Conservation (phyloP, 2,888 invertebrate species). For the Aspidapion aeneum region DNA sequence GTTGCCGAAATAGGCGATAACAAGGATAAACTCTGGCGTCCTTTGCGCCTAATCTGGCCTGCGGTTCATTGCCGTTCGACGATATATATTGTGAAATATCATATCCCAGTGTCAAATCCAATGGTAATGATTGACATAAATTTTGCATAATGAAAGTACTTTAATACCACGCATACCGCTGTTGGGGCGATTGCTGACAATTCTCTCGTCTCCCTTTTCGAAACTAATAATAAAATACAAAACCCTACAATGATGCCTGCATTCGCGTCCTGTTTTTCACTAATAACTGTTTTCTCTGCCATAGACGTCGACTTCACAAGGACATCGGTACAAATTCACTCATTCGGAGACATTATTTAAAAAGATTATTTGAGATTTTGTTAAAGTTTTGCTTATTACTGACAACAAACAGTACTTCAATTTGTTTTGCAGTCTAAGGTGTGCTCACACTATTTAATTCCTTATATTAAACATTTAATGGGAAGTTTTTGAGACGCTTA, state of each 20-base stretch:
- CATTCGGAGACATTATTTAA: too few species aligned
- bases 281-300: constrained; percentile 19
- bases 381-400: too few species aligned
- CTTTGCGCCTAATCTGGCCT: constrained; percentile 43
- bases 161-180: constrained; percentile 36
- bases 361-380: too few species aligned
- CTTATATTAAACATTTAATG: too few species aligned
- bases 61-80: constrained; percentile 43
- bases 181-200: constrained; percentile 30
- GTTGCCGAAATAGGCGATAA: constrained; percentile 48
- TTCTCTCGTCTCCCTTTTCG: constrained; percentile 26
- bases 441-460: too few species aligned
- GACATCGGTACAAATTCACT: too few species aligned
- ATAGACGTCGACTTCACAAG: too few species aligned
- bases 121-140: constrained; percentile 51
- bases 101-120: constrained; percentile 48
- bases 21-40: constrained; percentile 46
- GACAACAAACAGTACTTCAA: too few species aligned
- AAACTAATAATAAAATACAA: constrained; percentile 37
- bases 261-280: too few species aligned
- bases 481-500: too few species aligned
- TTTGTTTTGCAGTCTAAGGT: too few species aligned
- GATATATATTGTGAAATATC: constrained; percentile 47
- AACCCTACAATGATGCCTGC: constrained; percentile 25
- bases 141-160: constrained; percentile 47